Conservation (phyloP, 2,888 invertebrate genomes). For the Ditula angustiorana region DNA sequence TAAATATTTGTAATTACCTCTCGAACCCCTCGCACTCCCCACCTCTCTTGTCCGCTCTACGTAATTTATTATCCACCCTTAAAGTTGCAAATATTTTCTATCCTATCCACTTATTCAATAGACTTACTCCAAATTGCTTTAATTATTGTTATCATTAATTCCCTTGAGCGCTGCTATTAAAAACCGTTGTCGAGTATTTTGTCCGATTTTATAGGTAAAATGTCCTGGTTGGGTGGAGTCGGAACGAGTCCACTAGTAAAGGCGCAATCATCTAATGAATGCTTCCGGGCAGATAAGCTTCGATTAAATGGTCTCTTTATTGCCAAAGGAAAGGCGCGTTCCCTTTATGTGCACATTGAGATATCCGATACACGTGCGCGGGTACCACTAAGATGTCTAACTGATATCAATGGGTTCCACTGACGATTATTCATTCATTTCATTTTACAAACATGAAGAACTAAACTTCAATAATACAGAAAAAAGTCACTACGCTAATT, state of each 20-base stretch:
- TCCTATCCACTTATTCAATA: constrained; percentile 40
- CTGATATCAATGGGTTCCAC: constrained; percentile 32
- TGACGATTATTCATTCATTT: constrained; percentile 1
- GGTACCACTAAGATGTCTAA: constrained; percentile 55
- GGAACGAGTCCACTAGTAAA: constrained; percentile 78
- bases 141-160: constrained; percentile 38
- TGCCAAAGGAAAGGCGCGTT: constrained; percentile 81
- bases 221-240: constrained; percentile 59
- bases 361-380: constrained; percentile 68
- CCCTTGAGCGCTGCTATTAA: constrained; percentile 35
- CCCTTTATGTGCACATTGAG: constrained; percentile 80
- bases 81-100: constrained; percentile 37
- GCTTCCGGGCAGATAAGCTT: constrained; percentile 84
- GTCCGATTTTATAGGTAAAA: constrained; percentile 36
- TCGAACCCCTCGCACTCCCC: not conserved
- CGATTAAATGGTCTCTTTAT: constrained; percentile 85
- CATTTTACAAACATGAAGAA: not conserved
- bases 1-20: constrained; percentile 29
- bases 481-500: too few species aligned
- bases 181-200: constrained; percentile 37
- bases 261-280: constrained; percentile 86
- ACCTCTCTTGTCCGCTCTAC: constrained; percentile 13
- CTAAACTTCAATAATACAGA: not conserved
- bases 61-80: constrained; percentile 31
- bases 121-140: constrained; percentile 36